These are phyloP conservation scores for Amblyjoppa fuscipennis DNA, from an alignment of 2,888 invertebrate genomes.

Conservation along the genomic window DNA sequence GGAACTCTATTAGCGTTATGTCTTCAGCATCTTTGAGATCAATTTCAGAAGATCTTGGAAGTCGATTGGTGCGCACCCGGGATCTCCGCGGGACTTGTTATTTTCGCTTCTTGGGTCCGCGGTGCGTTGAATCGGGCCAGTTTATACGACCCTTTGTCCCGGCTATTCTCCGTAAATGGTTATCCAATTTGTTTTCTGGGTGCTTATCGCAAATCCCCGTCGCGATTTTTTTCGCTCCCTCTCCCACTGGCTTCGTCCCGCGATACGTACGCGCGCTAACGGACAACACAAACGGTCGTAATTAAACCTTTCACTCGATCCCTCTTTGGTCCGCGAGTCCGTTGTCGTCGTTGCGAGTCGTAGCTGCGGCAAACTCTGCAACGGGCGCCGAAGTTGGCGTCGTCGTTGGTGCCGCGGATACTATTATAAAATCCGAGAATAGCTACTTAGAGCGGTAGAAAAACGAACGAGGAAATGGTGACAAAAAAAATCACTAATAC, in stretches of 20 bases:
- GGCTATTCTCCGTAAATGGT: constrained; percentile 74
- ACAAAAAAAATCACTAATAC: no score
- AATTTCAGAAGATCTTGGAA: not conserved
- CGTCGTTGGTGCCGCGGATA: constrained; percentile 31
- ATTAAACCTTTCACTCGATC: constrained; percentile 70
- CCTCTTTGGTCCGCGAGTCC: constrained; percentile 47
- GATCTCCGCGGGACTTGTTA: constrained; percentile 9
- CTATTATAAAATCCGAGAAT: not conserved
- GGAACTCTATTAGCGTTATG: not conserved
- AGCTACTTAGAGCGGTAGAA: no score
- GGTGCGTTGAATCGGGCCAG: constrained; percentile 23
- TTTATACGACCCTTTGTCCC: constrained; percentile 75
- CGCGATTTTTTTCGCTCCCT: constrained; percentile 33
- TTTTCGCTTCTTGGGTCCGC: constrained; percentile 9
- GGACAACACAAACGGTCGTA: constrained; percentile 71
- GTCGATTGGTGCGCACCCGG: not conserved
- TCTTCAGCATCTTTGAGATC: not conserved
- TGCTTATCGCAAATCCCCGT: constrained; percentile 75
- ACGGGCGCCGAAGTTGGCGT: constrained; percentile 39
- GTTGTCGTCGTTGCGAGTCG: constrained; percentile 1
- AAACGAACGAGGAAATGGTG: no score
- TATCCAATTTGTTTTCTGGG: constrained; percentile 79
- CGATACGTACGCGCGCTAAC: constrained; percentile 34
- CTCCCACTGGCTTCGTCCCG: constrained; percentile 4
- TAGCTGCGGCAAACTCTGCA: constrained; percentile 11